Conservation (phyloP, 2,113 vertebrate species). For the Chlorodrepanis virens region DNA sequence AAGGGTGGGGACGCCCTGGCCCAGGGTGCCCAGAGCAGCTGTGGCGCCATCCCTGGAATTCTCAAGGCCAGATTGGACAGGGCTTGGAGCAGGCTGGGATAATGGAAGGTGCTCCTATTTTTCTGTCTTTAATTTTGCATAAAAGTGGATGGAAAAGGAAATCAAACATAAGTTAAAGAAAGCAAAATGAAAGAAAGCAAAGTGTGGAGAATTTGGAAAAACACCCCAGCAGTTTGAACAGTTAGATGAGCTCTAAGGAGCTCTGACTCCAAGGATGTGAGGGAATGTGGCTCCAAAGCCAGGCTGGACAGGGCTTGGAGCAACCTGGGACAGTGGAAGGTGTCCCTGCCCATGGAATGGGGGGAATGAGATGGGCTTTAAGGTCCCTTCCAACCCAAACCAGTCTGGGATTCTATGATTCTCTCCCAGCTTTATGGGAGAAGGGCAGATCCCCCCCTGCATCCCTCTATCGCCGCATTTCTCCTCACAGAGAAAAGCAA, state of each 20-base stretch:
- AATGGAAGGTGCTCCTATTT: background rate
- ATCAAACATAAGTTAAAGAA: too few species aligned
- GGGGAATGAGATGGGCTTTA: background rate
- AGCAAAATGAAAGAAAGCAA: background rate
- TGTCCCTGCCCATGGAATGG: background rate
- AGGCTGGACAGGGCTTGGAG: fast-evolving
- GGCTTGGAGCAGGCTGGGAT: background rate
- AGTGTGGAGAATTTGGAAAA: fast-evolving
- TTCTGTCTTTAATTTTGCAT: background rate
- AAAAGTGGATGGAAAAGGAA: too few species aligned
- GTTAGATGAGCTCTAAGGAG: background rate
- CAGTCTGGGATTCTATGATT: background rate
- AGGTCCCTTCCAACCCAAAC: background rate
- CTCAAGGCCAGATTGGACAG: background rate
- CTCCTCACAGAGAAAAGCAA: too few species aligned
- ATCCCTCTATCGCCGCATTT: too few species aligned
- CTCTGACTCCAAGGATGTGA: background rate
- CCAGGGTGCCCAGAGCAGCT: background rate
- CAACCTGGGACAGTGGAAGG: background rate
- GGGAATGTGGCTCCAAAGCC: background rate
- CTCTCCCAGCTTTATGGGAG: background rate
- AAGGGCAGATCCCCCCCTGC: background rate
- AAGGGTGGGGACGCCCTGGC: background rate
- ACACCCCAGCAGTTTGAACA: fast-evolving
- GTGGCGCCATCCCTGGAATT: background rate